Evolutionary conservation across 2,113 vertebrate species (phyloP).

Genomic region (Rhabdomys dilectus): DNA sequence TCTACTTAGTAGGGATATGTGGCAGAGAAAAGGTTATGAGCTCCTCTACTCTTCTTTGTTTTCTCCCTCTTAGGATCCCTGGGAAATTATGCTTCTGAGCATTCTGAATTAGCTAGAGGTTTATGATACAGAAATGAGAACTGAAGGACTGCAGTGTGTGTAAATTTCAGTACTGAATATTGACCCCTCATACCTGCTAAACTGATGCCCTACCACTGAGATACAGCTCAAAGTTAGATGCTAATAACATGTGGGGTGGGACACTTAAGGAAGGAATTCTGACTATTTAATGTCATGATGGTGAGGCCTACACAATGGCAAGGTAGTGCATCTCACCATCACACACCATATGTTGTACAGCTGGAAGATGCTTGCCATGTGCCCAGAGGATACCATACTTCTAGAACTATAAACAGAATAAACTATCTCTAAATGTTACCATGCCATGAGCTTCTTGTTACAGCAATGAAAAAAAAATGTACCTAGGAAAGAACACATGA

Average conservation of each 20-base stretch:
- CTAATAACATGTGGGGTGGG: not conserved
- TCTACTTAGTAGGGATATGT: too few species aligned
- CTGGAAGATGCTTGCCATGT: not conserved
- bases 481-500: not conserved
- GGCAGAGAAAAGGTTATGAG: not conserved
- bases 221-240: not conserved
- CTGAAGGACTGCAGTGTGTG: fast-evolving
- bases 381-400: not conserved
- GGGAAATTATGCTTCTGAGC: not conserved
- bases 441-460: not conserved
- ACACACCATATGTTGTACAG: not conserved
- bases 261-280: not conserved
- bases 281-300: too few species aligned
- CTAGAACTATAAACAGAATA: not conserved
- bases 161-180: not conserved
- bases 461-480: not conserved
- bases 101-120: not conserved
- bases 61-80: not conserved
- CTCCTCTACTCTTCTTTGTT: not conserved
- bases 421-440: not conserved
- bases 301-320: not conserved
- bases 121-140: not conserved
- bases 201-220: not conserved
- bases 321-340: not conserved
- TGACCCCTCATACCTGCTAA: not conserved